Evolutionary conservation across 2,113 vertebrate species (phyloP).

Genomic region (Prionailurus bengalensis): DNA sequence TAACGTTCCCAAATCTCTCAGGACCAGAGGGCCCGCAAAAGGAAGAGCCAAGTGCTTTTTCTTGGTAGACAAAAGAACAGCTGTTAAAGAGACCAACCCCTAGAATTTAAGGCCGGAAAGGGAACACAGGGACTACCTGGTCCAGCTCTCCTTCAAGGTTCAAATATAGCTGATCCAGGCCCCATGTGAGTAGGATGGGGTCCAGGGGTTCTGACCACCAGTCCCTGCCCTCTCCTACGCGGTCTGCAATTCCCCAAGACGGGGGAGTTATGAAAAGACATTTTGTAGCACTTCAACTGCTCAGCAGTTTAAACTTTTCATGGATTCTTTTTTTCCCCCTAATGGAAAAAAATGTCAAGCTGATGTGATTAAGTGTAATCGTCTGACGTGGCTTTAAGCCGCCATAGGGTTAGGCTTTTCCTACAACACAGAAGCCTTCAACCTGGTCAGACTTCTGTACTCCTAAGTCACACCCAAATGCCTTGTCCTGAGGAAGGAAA

Average conservation of each 20-base stretch:
- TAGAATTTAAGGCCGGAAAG: background rate
- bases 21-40: background rate
- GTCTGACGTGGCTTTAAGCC: background rate
- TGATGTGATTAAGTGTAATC: background rate
- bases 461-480: background rate
- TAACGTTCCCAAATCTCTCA: background rate
- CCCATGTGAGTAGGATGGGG: rapidly evolving
- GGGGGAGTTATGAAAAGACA: background rate
- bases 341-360: background rate
- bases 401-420: background rate
- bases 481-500: background rate
- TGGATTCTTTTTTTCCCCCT: background rate
- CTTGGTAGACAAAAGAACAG: background rate
- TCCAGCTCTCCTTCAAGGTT: background rate
- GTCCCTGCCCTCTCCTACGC: background rate
- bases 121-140: background rate
- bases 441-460: background rate
- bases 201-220: background rate
- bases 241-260: rapidly evolving
- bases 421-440: background rate
- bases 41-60: background rate
- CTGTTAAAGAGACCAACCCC: background rate
- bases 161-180: background rate
- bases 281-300: background rate
- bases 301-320: slow-evolving; percentile 25